phyloP scores from a whole-genome alignment of 2,797 vertebrate species.

The Scleropages formosus region DNA sequence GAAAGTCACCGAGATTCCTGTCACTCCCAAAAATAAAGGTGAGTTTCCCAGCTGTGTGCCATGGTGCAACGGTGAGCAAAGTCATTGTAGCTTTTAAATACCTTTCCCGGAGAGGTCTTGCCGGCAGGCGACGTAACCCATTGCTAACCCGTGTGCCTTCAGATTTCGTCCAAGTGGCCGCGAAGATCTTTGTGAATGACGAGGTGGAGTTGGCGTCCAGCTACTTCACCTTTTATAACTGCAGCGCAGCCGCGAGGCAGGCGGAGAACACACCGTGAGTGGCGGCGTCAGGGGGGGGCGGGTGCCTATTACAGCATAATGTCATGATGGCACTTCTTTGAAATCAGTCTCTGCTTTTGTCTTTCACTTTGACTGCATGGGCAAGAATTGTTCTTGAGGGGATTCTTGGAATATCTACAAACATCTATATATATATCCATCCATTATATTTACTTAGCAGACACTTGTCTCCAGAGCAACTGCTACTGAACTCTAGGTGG shows the following conservation, averaged over 20 bases:
- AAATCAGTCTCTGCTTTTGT: conserved; percentile 59
- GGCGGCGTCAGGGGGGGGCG: not conserved
- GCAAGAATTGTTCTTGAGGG: conserved; percentile 58
- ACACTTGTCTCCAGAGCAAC: no score
- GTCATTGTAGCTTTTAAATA: no score
- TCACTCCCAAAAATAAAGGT: conserved; percentile 80
- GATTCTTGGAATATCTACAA: no score
- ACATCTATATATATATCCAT: no score
- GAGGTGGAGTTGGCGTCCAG: conserved; percentile 76
- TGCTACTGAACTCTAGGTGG: no score
- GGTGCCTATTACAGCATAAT: conserved; percentile 50
- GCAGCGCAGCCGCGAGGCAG: conserved; percentile 81
- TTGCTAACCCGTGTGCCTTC: not conserved
- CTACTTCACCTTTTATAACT: conserved; percentile 91
- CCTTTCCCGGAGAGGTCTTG: not conserved
- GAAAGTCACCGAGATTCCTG: conserved; percentile 62
- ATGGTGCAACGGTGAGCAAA: not conserved
- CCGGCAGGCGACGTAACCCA: not conserved
- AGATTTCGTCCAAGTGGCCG: conserved; percentile 84
- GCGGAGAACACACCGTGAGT: conserved; percentile 91
- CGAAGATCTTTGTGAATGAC: conserved; percentile 67
- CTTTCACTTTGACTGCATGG: conserved; percentile 58
- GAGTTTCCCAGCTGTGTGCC: conserved; percentile 29
- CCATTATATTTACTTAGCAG: no score
- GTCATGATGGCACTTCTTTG: conserved; percentile 32